phyloP scores from a whole-genome alignment of 2,113 vertebrate species.

The human (Homo sapiens) region GRCh38 chr5:11920501-11921000 shows the following conservation, averaged over 20 bases:
- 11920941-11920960: background rate
- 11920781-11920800: background rate
- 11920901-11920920: background rate
- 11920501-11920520: too few relatives aligned
- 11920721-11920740: background rate
- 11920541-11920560: background rate
- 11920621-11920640: background rate
- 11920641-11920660: background rate
- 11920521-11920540: background rate
- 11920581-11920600: background rate
- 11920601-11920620: background rate
- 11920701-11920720: background rate
- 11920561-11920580: background rate
- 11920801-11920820: background rate
- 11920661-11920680: background rate
- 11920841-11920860: background rate
- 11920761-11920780: background rate
- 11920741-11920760: background rate
- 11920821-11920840: background rate
- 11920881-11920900: background rate
- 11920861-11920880: fast-evolving
- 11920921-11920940: background rate
- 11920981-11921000: background rate
- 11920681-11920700: background rate
- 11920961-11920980: background rate